These are phyloP conservation scores for Dissostichus mawsoni DNA, from an alignment of 2,113 vertebrate genomes.

Conservation along the genomic window DNA sequence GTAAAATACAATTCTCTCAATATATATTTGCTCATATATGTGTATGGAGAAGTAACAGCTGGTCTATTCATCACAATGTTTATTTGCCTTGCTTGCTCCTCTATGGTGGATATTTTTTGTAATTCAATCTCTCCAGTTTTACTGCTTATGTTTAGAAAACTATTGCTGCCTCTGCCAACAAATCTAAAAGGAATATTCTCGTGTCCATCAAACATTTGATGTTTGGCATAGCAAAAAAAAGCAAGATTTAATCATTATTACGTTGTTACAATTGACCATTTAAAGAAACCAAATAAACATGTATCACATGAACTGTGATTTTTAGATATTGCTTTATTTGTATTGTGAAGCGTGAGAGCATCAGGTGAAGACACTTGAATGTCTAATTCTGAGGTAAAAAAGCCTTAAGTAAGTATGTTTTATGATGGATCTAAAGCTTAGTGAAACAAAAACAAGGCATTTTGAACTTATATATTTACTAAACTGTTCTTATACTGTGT, in stretches of 20 bases:
- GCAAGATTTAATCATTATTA: background rate
- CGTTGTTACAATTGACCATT: background rate
- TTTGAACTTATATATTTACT: constrained; percentile 44
- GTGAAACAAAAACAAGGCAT: constrained; percentile 22
- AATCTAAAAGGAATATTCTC: background rate
- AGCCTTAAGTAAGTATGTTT: background rate
- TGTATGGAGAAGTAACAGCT: background rate
- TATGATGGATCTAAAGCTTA: constrained; percentile 28
- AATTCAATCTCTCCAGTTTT: constrained; percentile 10
- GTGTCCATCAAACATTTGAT: background rate
- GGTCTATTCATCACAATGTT: background rate
- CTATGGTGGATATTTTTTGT: background rate
- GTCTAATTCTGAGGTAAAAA: constrained; percentile 2
- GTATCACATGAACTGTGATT: too few species aligned
- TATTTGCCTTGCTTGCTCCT: background rate
- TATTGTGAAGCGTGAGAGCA: background rate
- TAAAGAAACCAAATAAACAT: background rate
- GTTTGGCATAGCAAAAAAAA: background rate
- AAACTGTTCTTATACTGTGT: constrained; percentile 16
- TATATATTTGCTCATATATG: background rate
- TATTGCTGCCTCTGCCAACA: background rate
- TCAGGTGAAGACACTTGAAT: background rate
- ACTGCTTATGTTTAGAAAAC: background rate
- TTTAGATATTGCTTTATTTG: background rate
- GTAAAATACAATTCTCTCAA: background rate